Conservation (phyloP, 2,113 vertebrate species). For the Rhombomys opimus region DNA sequence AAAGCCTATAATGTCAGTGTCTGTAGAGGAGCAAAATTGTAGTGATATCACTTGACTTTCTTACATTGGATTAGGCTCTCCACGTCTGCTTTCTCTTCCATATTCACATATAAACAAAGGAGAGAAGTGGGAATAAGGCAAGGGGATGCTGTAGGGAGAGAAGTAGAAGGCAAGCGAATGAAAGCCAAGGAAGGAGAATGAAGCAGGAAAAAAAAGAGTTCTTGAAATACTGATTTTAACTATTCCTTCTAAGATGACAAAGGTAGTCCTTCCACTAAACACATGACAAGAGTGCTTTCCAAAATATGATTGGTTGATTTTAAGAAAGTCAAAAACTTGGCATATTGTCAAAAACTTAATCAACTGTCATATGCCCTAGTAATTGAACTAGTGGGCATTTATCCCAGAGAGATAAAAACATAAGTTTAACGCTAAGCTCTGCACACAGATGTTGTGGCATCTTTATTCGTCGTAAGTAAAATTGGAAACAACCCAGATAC, state of each 20-base stretch:
- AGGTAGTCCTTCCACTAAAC: background rate
- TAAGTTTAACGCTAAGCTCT: slow-evolving; percentile 6
- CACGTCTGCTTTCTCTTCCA: background rate
- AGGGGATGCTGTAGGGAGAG: accelerated
- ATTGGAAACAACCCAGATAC: background rate
- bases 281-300: background rate
- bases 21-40: background rate
- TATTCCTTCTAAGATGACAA: background rate
- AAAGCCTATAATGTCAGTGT: background rate
- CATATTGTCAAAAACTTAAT: background rate
- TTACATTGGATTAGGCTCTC: slow-evolving; percentile 14
- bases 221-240: background rate
- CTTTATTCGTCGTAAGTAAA: background rate
- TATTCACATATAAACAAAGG: too few species aligned
- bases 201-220: background rate
- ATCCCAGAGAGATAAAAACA: slow-evolving; percentile 43
- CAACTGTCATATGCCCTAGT: background rate
- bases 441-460: background rate
- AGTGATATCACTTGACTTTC: background rate
- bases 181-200: accelerated
- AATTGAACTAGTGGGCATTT: slow-evolving; percentile 1
- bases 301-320: background rate
- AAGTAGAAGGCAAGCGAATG: background rate
- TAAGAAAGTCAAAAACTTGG: slow-evolving; percentile 7
- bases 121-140: background rate